Base-by-base conservation (phyloP, 1,140 invertebrate genomes). In the Sweltsa coloradensis region DNA sequence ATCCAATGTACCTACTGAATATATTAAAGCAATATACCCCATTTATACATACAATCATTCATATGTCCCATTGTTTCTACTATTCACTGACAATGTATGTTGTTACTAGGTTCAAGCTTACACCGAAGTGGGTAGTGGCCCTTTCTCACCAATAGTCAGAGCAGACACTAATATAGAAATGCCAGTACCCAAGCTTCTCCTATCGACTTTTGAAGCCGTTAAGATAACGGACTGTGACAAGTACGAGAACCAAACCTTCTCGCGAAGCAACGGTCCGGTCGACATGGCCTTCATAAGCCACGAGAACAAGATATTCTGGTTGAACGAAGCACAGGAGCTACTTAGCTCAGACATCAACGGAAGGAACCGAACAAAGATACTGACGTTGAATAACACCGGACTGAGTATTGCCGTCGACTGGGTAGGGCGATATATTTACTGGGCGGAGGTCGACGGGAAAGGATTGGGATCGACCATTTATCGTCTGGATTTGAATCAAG, bases 401-500 rank as follows among this genome's bases (percentile, higher is more conserved):
- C 66, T 69, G 7, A 79, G 80, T 52, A 60, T 94, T 5, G 78
- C 81, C 5, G 68, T 89, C 0, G 89, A 95, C 62, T 95, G 90
- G 90, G 73, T 94, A 7, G 76, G 80, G 31, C 71, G 85, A 39
- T 78, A 78, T 36, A 62, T 94, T 1, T 94, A 90, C 57, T 87
- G 85, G 80, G 70, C 79, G 0, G 83, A 88, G 62, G 58, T 65
- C 3, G 69, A 72, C 52, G 63, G 71, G 7, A 34, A 67, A 58
- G 51, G 64, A 60, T 13, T 60, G 45, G 63, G 55, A 3, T 63
- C 60, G 29, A 53, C 66, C 0, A 64, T 81, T 19, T 78, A 75
- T 55, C 63, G 69, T 26, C 59, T 79, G 16, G 71, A 79, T 53
- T 57, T 83, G 13, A 78, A 74, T 43, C 60, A 60, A 25, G 55